These are phyloP conservation scores for Salvelinus alpinus DNA, from an alignment of 2,113 vertebrate species.

Conservation along the genomic window DNA sequence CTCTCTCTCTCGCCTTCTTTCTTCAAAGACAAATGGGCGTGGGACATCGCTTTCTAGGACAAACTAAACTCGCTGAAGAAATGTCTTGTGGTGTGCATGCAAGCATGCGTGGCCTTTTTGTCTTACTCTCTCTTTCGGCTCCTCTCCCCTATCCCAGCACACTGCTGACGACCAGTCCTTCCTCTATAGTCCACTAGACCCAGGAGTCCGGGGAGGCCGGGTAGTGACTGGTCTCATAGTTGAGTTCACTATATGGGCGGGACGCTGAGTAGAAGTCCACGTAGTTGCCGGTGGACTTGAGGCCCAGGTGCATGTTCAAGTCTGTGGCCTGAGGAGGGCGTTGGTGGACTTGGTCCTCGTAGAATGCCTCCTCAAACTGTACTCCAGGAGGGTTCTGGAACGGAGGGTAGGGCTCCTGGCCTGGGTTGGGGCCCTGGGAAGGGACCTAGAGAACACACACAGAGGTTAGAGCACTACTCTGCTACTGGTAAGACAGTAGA, in stretches of 20 bases:
- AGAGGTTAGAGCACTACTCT: background rate
- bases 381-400: slow-evolving; percentile 91
- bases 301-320: slow-evolving; percentile 97
- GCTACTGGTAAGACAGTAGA: background rate
- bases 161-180: slow-evolving; percentile 2
- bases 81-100: slow-evolving; percentile 87
- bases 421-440: slow-evolving; percentile 85
- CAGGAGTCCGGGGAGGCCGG: slow-evolving; percentile 98
- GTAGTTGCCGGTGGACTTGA: slow-evolving; percentile 99
- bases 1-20: slow-evolving; percentile 26
- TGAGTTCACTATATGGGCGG: slow-evolving; percentile 98
- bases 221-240: slow-evolving; percentile 99
- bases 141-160: background rate
- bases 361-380: slow-evolving; percentile 83
- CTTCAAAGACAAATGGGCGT: background rate
- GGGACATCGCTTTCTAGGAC: slow-evolving; percentile 28
- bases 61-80: slow-evolving; percentile 70
- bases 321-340: slow-evolving; percentile 82
- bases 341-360: slow-evolving; percentile 72
- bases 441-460: slow-evolving; percentile 75
- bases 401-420: slow-evolving; percentile 91
- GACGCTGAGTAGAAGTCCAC: slow-evolving; percentile 99
- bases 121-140: background rate
- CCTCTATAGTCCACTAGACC: slow-evolving; percentile 81
- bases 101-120: slow-evolving; percentile 88